Conservation (phyloP, 2,113 vertebrate species). For the Brachirus orientalis region DNA sequence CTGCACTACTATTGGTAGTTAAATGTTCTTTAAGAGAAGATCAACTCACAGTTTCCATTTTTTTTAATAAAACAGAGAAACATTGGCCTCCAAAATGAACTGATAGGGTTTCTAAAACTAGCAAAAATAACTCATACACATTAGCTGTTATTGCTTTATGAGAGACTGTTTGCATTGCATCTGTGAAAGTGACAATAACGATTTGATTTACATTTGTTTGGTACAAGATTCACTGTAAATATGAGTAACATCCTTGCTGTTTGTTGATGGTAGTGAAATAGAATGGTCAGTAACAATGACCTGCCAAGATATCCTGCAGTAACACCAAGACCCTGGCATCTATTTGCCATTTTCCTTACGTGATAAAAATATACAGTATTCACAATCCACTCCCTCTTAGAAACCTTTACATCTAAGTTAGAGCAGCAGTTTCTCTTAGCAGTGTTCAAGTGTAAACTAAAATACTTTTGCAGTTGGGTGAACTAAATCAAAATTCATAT, state of each 20-base stretch:
- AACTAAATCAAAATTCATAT: not conserved
- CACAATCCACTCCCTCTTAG: not conserved
- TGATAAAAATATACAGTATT: not conserved
- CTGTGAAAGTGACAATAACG: not conserved
- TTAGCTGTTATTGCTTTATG: not conserved
- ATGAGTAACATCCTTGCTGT: not conserved
- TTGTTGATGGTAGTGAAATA: too few relatives aligned
- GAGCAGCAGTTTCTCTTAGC: not conserved
- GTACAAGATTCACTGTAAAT: not conserved
- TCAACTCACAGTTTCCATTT: constrained; percentile 1
- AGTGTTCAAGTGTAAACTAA: constrained; percentile 14
- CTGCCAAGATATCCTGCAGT: not conserved
- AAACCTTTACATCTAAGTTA: not conserved
- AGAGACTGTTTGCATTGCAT: constrained; percentile 7
- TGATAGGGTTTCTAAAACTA: too few relatives aligned
- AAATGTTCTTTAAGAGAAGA: not conserved
- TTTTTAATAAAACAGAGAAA: constrained; percentile 6
- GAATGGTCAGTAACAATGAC: not conserved
- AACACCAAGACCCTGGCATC: not conserved
- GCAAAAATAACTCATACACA: too few relatives aligned
- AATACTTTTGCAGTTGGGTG: not conserved
- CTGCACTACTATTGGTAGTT: constrained; percentile 28
- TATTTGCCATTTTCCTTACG: not conserved
- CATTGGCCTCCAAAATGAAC: too few relatives aligned
- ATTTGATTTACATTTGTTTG: not conserved